Evolutionary conservation across 2,113 vertebrate species (phyloP).

Genomic region (Phylloscopus whistleri): DNA sequence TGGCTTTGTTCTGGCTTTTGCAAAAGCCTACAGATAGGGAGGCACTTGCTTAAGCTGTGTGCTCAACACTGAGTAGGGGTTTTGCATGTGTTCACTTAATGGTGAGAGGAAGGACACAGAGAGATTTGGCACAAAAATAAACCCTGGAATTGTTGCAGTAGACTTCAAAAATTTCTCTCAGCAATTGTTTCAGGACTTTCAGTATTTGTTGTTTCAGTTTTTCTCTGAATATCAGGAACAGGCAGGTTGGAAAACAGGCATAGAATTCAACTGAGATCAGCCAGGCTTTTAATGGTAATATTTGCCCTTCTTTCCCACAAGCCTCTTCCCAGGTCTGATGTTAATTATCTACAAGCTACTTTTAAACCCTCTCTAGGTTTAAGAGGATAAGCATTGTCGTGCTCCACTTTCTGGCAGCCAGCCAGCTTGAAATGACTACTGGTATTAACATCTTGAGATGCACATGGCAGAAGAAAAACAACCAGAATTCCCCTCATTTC

Average conservation of each 20-base stretch:
- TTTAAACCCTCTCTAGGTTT: slow-evolving; percentile 26
- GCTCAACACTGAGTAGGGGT: not conserved
- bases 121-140: not conserved
- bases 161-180: not conserved
- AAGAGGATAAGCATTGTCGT: slow-evolving; percentile 10
- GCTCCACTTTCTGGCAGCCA: slow-evolving; percentile 3
- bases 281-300: not conserved
- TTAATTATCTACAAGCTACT: slow-evolving; percentile 1
- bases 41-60: not conserved
- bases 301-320: not conserved
- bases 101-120: not conserved
- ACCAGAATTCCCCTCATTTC: slow-evolving; percentile 15
- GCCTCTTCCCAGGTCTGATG: not conserved
- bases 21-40: not conserved
- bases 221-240: not conserved
- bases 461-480: not conserved
- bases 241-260: not conserved
- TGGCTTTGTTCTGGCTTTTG: not conserved
- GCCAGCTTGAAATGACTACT: slow-evolving; percentile 31
- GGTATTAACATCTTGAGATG: slow-evolving; percentile 24
- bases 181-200: not conserved
- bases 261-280: not conserved
- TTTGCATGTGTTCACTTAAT: rapidly evolving
- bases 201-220: not conserved
- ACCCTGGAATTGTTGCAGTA: not conserved